Evolutionary conservation across 2,113 vertebrate genomes (phyloP).

Genomic region (Psittacula cyanocephala): DNA sequence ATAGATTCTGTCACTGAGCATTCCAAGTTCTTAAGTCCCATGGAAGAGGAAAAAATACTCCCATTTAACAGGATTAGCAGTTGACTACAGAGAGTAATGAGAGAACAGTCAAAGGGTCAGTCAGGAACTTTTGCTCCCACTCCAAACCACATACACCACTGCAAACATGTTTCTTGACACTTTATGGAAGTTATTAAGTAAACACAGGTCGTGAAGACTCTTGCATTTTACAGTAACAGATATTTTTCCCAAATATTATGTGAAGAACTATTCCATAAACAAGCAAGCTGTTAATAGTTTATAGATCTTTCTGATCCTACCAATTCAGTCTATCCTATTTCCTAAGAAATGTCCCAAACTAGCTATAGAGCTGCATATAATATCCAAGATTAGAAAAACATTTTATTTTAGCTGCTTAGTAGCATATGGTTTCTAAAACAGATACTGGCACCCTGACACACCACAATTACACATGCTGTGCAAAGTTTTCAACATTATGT

Average conservation of each 20-base stretch:
- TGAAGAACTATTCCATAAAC: not conserved
- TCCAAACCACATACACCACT: not conserved
- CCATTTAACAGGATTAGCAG: not conserved
- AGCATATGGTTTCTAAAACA: conserved; percentile 44
- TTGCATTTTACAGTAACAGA: not conserved
- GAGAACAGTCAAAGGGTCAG: not conserved
- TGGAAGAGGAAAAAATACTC: not conserved
- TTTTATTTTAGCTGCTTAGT: conserved; percentile 28
- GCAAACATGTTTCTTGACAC: not conserved
- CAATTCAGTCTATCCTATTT: not conserved
- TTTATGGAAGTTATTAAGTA: not conserved
- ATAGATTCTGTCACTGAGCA: not conserved
- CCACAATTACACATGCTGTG: not conserved
- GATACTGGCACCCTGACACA: conserved; percentile 1
- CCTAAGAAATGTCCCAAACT: not conserved
- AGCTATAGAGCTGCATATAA: not conserved
- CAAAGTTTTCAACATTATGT: not conserved
- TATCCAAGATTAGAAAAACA: conserved; percentile 26
- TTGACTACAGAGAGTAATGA: not conserved
- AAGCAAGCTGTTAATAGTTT: not conserved
- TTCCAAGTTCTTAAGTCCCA: not conserved
- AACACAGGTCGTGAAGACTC: not conserved
- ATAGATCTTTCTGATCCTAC: not conserved
- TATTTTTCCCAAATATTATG: not conserved
- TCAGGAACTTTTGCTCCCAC: not conserved